Evolutionary conservation across 2,888 invertebrate genomes (phyloP).

Genomic region (Orthonevra nobilis): DNA sequence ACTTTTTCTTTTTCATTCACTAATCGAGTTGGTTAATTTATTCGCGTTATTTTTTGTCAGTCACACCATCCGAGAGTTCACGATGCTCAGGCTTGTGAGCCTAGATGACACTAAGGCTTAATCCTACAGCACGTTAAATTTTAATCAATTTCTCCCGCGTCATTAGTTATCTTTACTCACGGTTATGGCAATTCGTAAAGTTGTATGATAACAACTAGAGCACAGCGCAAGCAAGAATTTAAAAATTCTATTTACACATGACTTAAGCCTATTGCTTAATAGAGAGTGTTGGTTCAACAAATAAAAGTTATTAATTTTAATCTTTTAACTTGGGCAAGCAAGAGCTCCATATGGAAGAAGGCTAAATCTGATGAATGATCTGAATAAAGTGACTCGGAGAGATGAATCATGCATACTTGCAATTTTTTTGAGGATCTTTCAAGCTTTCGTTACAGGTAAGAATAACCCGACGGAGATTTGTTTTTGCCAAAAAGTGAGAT

Average conservation of each 20-base stretch:
- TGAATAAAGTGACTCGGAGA: no score
- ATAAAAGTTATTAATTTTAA: no score
- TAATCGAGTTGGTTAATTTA: background rate
- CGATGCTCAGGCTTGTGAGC: slow-evolving; percentile 37
- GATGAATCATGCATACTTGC: no score
- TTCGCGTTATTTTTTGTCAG: no score
- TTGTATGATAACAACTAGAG: slow-evolving; percentile 3
- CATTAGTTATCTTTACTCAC: slow-evolving; percentile 7
- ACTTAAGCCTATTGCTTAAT: background rate
- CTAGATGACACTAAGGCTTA: slow-evolving; percentile 13
- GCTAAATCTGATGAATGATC: no score
- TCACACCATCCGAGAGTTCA: background rate
- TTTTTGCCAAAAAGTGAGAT: no score
- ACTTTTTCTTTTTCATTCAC: background rate
- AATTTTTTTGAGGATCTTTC: no score
- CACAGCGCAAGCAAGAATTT: background rate
- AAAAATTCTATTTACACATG: slow-evolving; percentile 1
- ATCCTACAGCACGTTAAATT: slow-evolving; percentile 2
- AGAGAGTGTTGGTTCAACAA: background rate
- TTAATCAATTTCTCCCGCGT: slow-evolving; percentile 5
- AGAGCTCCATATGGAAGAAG: no score
- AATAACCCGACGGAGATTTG: no score
- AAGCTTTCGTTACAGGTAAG: no score
- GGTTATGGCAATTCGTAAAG: slow-evolving; percentile 4
- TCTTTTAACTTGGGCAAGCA: no score